Evolutionary conservation across 2,888 invertebrate species (phyloP).

Genomic region (Parnassius mnemosyne): DNA sequence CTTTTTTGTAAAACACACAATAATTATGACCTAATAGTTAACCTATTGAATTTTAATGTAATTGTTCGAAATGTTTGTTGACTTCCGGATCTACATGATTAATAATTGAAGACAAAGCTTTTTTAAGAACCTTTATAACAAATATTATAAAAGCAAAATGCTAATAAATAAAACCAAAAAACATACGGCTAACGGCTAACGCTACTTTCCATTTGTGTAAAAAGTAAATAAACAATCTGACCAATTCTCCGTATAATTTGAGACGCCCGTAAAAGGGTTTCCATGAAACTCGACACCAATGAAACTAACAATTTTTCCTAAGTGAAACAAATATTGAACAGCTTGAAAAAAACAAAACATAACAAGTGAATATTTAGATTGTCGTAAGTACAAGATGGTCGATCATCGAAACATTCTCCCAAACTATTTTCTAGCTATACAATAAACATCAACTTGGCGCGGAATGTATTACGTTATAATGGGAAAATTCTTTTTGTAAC

Average conservation of each 20-base stretch:
- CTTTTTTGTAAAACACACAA: no score
- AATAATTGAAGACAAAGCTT: not conserved
- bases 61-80: not conserved
- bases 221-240: conserved; percentile 22
- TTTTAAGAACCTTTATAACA: not conserved
- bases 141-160: not conserved
- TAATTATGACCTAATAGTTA: no score
- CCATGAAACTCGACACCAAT: conserved; percentile 3
- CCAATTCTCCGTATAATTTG: conserved; percentile 21
- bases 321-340: conserved; percentile 9
- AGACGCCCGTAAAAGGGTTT: conserved; percentile 15
- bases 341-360: not conserved
- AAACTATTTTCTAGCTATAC: no score
- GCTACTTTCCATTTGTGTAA: conserved; percentile 1
- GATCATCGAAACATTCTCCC: no score
- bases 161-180: not conserved
- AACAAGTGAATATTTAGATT: not conserved
- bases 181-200: not conserved
- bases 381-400: no score
- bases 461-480: no score
- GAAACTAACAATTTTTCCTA: conserved; percentile 6
- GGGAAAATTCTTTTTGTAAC: no score
- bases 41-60: no score
- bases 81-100: not conserved
- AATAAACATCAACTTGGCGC: no score